These are phyloP conservation scores for Phymatocera aterrima DNA, from an alignment of 2,888 invertebrate species.

Conservation along the genomic window DNA sequence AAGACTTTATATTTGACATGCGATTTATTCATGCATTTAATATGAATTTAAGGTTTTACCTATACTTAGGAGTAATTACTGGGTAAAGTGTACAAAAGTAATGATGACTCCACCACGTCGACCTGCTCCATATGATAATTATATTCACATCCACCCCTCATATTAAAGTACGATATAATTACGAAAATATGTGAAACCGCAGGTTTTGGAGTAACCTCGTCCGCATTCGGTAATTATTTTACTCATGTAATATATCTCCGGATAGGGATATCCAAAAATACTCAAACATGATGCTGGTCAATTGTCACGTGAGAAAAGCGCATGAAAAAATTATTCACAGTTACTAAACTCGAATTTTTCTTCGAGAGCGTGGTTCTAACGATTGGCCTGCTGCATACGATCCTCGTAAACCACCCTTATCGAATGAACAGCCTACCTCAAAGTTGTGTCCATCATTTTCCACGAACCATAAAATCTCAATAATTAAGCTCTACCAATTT, in stretches of 20 bases:
- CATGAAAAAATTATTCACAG: background rate
- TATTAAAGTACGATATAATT: background rate
- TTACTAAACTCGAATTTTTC: background rate
- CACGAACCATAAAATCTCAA: background rate
- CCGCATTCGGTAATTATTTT: background rate
- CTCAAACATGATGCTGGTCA: background rate
- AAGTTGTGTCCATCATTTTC: background rate
- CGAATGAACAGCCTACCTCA: background rate
- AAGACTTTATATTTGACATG: too few species aligned
- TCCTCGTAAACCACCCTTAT: background rate
- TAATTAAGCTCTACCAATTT: background rate
- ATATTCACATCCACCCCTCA: background rate
- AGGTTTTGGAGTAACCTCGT: background rate
- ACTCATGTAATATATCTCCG: background rate
- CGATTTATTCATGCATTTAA: too few species aligned
- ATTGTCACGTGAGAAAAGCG: constrained; percentile 2
- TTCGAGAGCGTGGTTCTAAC: background rate
- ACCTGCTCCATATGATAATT: background rate
- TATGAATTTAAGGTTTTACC: too few species aligned
- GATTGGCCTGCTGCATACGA: background rate
- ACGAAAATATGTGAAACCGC: background rate
- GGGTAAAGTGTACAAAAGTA: too few species aligned
- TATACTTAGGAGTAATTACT: too few species aligned
- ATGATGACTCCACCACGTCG: too few species aligned
- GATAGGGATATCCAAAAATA: background rate